Conservation (phyloP, 2,113 vertebrate genomes). For the Gymnarchus niloticus region DNA sequence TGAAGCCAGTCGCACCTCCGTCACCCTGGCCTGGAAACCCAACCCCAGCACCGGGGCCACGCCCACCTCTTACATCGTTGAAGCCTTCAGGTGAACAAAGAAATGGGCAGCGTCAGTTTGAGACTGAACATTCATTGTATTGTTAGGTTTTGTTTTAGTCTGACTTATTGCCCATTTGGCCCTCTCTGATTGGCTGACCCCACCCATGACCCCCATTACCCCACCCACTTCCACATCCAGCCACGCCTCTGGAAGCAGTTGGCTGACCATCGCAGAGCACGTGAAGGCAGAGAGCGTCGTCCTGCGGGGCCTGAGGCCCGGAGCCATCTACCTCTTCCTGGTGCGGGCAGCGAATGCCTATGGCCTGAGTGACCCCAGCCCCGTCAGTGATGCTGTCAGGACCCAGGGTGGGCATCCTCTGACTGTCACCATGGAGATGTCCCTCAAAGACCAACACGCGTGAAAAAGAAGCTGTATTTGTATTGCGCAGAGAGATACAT, state of each 20-base stretch:
- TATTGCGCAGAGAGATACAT: too few species aligned
- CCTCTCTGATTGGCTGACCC: not conserved
- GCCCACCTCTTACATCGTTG: constrained; percentile 93
- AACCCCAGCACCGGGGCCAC: constrained; percentile 91
- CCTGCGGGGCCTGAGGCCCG: constrained; percentile 86
- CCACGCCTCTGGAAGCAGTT: constrained; percentile 94
- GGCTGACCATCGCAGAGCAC: constrained; percentile 93
- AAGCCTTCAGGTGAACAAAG: constrained; percentile 85
- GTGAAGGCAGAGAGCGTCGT: constrained; percentile 88
- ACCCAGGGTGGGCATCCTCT: constrained; percentile 77
- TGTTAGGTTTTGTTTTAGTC: not conserved
- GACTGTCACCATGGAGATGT: not conserved
- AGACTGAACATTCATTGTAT: too few species aligned
- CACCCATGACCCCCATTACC: not conserved
- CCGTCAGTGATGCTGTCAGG: constrained; percentile 93
- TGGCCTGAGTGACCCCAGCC: constrained; percentile 93
- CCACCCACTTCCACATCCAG: constrained; percentile 49
- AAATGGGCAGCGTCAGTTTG: too few species aligned
- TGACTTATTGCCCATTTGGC: not conserved
- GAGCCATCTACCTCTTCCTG: constrained; percentile 95
- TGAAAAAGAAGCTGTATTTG: too few species aligned
- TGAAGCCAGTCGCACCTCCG: constrained; percentile 85
- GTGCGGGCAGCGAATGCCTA: constrained; percentile 95
- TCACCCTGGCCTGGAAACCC: constrained; percentile 87
- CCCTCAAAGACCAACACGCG: too few species aligned